Base-by-base conservation (phyloP, 2,888 invertebrate species). In the Ochlodes sylvanus region DNA sequence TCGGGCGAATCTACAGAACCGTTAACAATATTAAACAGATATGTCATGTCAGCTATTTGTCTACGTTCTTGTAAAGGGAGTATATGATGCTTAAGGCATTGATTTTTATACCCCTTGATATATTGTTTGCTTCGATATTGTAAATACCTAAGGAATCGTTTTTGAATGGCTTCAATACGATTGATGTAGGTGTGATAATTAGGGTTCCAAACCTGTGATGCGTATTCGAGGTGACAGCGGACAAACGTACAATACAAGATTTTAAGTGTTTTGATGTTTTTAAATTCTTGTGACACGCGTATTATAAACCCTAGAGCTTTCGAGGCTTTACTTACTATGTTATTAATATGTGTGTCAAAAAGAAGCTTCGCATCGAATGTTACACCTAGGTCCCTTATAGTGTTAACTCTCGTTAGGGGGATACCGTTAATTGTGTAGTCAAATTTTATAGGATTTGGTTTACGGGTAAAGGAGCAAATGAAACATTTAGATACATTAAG, bases 201-300 rank as follows among this genome's bases (percentile, higher is more conserved):
- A 12, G 42, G 42, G 14, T 42, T 42, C 42, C 42, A 42, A 5
- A 42, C 42, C 12, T 42, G 42, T 42, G 42, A 42, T 5, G 42
- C 42, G 42, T 42, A 42, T 5, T 42, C 42, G 2, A n/a, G 4
- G n/a, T 10, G 7, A 42, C 42, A 10, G 4, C 42, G 38, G 1
- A 58, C 58, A 42, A 21, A 58, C 6, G 38, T 58, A 7, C 58
- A 58, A 21, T 57, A 57, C 5, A 57, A 12, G 19, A 41, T 57
- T 41, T 57, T 57, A 6, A 57, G 12, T 41, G 57, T 58, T 42
- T 58, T 58, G n/a, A 58, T 21, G 14, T n/a, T 21, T 17, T 58
- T 42, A 21, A 58, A 58, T 17, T 58, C 42, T n/a, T 19, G 0
- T 2, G 58, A 58, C 12, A 21, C 12, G 2, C 42, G 19, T 2